Percentiles rank a stretch among this genome's conserved stretches.
Evolutionary conservation across 2,113 vertebrate genomes (phyloP).

Genomic region (Cottus gobio): DNA sequence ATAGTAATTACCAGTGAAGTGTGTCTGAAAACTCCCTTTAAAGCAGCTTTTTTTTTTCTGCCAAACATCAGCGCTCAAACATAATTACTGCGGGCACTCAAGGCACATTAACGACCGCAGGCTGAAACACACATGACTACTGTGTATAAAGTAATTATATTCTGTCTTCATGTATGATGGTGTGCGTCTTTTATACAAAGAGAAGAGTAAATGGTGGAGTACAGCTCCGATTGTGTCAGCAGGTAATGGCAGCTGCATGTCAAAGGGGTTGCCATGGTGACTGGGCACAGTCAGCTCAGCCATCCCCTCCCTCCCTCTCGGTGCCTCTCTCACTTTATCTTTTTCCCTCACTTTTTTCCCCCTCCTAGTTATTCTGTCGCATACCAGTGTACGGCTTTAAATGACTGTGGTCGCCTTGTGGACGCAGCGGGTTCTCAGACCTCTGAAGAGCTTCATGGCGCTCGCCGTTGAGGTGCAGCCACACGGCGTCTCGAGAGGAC

Average conservation of each 20-base stretch:
- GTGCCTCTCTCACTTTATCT: slow-evolving; percentile 28
- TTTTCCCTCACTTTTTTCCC: slow-evolving; percentile 26
- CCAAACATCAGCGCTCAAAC: slow-evolving; percentile 55
- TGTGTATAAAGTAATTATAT: background rate
- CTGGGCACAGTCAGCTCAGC: slow-evolving; percentile 62
- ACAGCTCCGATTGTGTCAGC: slow-evolving; percentile 61
- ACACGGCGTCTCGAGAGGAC: slow-evolving; percentile 16
- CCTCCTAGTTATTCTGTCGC: slow-evolving; percentile 47
- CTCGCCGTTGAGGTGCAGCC: slow-evolving; percentile 13
- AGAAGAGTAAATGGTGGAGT: slow-evolving; percentile 37
- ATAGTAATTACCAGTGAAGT: slow-evolving; percentile 50
- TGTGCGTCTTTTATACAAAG: slow-evolving; percentile 12
- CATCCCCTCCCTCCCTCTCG: slow-evolving; percentile 15
- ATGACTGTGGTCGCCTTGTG: slow-evolving; percentile 8
- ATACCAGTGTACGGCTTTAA: slow-evolving; percentile 31
- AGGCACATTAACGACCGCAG: slow-evolving; percentile 35
- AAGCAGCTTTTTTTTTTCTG: slow-evolving; percentile 50
- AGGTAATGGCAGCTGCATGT: slow-evolving; percentile 77
- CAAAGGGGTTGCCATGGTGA: slow-evolving; percentile 79
- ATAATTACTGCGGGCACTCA: slow-evolving; percentile 61
- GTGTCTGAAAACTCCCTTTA: slow-evolving; percentile 48
- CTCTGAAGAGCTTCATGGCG: background rate
- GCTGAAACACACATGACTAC: background rate
- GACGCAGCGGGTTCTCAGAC: background rate
- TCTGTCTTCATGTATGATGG: background rate